Evolutionary conservation across 2,797 vertebrate species (phyloP), one percentile per base, ranked within the genome.

Genomic region (Scolopax bukidnonensis): DNA sequence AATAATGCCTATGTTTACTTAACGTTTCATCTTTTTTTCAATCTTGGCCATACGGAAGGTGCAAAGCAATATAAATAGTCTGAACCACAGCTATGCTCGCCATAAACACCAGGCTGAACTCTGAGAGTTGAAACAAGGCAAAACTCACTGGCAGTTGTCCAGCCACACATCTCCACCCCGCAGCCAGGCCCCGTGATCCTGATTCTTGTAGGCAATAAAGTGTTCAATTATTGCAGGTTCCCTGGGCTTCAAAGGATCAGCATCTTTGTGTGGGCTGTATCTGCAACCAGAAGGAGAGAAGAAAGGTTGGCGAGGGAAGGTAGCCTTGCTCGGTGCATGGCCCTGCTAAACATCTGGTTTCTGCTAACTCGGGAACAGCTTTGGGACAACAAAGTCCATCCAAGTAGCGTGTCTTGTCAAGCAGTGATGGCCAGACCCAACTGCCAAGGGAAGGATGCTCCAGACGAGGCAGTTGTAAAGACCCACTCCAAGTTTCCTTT

Each of bases 111-210:
- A 69, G 77, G 70, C 80, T 96, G 93, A 95, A 87, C 94, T 82
- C 87, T 0, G 57, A 86, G 95, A 84, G 94, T 96, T 97, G 96
- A 97, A 96, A 84, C 80, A 83, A 96, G 97, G 97, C 95, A 97
- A 95, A 68, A 98, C 99, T 99, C 97, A 99, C 99, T 99, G 98
- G 98, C 99, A 99, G 98, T 98, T 96, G 45, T 99, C 99, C 97
- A 99, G 97, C 99, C 99, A 99, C 79, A 99, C 98, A 19, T 99
- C 99, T 76, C 99, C 99, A 77, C 99, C 99, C 40, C 99, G 98
- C 89, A 99, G 98, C 99, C 99, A 99, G 88, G 99, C 99, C 40
- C 99, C 99, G 0, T 99, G 99, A 94, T 99, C 99, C 97, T 99
- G 99, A 97, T 99, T 99, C 98, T 99, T 99, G 96, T 99, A 99